Evolutionary conservation across 2,113 vertebrate genomes (phyloP).

Genomic region (Aegithalos caudatus): DNA sequence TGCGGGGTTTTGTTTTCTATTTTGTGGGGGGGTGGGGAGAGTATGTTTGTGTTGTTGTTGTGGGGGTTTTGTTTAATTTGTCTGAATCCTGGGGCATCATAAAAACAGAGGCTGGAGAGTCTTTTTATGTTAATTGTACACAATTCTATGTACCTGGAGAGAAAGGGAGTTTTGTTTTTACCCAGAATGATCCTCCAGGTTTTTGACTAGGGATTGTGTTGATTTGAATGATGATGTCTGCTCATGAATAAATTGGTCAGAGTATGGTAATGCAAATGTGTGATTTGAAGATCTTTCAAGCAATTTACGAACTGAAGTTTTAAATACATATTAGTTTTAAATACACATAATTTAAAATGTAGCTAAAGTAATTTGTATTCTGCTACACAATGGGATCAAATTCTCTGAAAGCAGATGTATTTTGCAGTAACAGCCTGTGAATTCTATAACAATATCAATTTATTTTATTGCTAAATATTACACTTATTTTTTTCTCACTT

Average conservation of each 20-base stretch:
- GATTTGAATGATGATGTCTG: background rate
- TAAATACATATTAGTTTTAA: background rate
- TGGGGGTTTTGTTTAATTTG: background rate
- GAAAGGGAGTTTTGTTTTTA: background rate
- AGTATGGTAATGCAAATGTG: background rate
- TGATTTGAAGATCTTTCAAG: background rate
- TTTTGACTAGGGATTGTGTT: background rate
- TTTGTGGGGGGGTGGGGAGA: background rate
- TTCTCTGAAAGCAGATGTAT: background rate
- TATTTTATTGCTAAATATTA: background rate
- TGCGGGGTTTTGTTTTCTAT: rapidly evolving
- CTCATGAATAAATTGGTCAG: background rate
- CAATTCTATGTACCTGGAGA: background rate
- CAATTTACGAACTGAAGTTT: background rate
- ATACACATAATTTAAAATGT: background rate
- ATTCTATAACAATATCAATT: background rate
- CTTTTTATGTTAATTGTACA: background rate
- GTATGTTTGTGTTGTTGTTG: background rate
- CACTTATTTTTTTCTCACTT: background rate
- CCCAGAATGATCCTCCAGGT: background rate
- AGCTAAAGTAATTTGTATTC: background rate
- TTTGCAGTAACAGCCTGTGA: background rate
- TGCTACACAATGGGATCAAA: background rate
- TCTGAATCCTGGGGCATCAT: background rate
- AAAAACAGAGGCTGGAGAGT: background rate